Evolutionary conservation across 2,797 vertebrate genomes (phyloP).

Genomic region (Sylvia borin): DNA sequence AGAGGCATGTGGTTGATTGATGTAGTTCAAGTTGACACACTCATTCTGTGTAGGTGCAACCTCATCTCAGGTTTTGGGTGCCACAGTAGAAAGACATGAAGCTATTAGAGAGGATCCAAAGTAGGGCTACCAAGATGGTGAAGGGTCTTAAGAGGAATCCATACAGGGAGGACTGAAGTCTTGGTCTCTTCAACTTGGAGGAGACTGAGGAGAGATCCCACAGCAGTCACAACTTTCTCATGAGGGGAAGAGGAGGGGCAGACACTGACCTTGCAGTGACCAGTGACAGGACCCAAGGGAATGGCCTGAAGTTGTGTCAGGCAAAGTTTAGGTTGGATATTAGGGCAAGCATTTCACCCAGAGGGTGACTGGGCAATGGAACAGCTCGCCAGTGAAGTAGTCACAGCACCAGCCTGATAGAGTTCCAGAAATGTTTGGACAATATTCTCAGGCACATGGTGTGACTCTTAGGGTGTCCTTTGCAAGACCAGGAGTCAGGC

Average conservation of each 20-base stretch:
- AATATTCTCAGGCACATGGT: neutral
- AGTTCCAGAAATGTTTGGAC: neutral
- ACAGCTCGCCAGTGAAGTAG: neutral
- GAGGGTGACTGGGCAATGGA: neutral
- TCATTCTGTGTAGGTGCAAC: accelerated
- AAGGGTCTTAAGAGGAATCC: neutral
- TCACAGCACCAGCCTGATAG: neutral
- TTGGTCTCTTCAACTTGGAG: neutral
- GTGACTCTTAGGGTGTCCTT: neutral
- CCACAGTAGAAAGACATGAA: neutral
- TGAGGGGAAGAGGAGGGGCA: neutral
- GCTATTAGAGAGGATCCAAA: neutral
- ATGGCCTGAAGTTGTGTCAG: neutral
- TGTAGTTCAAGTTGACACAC: neutral
- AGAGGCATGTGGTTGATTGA: neutral
- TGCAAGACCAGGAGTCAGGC: neutral
- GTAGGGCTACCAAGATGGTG: neutral
- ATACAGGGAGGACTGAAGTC: neutral
- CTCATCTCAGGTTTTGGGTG: accelerated
- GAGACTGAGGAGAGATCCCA: neutral
- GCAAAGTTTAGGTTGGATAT: neutral
- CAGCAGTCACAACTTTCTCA: neutral
- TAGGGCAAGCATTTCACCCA: neutral
- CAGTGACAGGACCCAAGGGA: neutral
- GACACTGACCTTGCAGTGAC: neutral